Evolutionary conservation across 1,140 invertebrate species (phyloP), one percentile per base, ranked within the genome.

Genomic region (Sycophila sp.): DNA sequence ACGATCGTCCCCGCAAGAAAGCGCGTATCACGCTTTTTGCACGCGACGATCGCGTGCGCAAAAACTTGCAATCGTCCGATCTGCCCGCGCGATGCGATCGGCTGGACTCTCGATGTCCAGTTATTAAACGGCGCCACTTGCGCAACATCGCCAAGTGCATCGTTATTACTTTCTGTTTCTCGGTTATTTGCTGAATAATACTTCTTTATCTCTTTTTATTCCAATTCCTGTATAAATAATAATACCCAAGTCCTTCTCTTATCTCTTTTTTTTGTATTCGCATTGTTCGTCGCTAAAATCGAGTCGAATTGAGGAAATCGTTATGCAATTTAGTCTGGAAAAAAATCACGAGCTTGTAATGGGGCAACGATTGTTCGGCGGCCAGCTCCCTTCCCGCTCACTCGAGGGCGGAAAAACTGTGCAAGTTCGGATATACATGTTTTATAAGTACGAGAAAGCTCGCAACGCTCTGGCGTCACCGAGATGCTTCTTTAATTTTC

Each of bases 381-480:
- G 13, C 8, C 13, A 45, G 64, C 4, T 59, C 40, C 45, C 47
- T 36, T 62, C 40, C n/a, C 36, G 22, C 47, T 36, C 24, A 15
- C n/a, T n/a, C 15, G 17, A 11, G 10, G n/a, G 24, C 36, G 34
- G 30, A 26, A 24, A 60, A 59, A 40, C 36, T 60, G 56, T 55
- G 58, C 56, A 49, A 58, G 42, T 3, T 58, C 22, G 66, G 55
- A 60, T 59, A 68, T 69, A 69, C 58, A 62, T 55, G 58, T 51
- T 60, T 69, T 32, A 30, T 59, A 69, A 69, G 58, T 69, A 62
- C 56, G 66, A 69, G 47, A 55, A 69, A 69, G 49, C 19, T 70
- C 58, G 58, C 32, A 62, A 69, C 47, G 67, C 45, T 53, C 62
- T 60, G 56, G 45, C 40, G 66, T 62, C 19, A 49, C 30, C 19